A percentile compares a stretch with the other conserved stretches of the same genome.
These are phyloP conservation scores for Smutsia gigantea DNA, from an alignment of 2,797 vertebrate species.

Conservation along the genomic window DNA sequence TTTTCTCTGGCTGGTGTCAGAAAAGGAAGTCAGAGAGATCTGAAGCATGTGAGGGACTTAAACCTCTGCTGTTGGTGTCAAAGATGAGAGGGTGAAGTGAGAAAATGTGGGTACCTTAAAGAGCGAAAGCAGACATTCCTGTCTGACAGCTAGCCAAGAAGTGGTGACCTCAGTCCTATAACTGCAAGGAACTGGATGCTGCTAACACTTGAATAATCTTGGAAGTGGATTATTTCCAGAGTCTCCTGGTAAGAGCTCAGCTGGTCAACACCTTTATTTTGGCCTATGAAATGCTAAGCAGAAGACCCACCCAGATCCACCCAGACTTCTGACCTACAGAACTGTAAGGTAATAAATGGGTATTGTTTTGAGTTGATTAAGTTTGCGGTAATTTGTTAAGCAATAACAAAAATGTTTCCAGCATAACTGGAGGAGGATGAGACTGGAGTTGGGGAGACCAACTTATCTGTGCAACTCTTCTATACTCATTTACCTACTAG, in stretches of 20 bases:
- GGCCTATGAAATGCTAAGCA: neutral
- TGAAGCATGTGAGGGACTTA: neutral
- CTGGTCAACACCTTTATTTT: neutral
- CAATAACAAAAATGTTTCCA: neutral
- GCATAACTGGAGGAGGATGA: neutral
- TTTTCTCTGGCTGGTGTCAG: neutral
- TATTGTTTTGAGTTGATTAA: neutral
- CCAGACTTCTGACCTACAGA: neutral
- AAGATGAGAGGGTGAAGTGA: neutral
- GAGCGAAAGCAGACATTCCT: neutral
- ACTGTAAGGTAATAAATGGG: neutral
- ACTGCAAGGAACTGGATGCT: neutral
- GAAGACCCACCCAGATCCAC: neutral
- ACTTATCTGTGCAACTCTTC: neutral
- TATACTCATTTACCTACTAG: neutral
- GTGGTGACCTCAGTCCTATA: neutral
- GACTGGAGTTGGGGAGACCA: neutral
- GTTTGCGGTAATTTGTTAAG: neutral
- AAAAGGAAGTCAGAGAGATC: neutral
- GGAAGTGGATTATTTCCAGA: neutral
- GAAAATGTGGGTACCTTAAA: neutral
- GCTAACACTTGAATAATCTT: neutral
- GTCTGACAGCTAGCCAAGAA: neutral
- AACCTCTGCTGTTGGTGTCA: too few relatives aligned
- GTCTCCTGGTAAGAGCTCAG: neutral